Base-by-base conservation (phyloP, 2,888 invertebrate genomes). In the Noctuana brunneofusca region DNA sequence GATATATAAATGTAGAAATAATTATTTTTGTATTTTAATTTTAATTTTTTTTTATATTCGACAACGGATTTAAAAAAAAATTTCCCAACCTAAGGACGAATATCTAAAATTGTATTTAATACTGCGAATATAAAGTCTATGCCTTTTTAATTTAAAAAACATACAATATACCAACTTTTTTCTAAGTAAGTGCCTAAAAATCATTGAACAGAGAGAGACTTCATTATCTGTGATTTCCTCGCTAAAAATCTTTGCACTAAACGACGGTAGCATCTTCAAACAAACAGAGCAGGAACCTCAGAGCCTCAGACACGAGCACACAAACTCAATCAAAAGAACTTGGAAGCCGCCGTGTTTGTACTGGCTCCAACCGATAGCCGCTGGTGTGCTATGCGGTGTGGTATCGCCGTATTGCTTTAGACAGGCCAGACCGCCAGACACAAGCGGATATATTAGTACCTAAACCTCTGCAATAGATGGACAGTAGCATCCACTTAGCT, bases 321-420 rank as follows among this genome's bases (percentile, higher is more conserved):
- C 43, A 43, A 59, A 59, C 52, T 59, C 50, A 59, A 59, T 59
- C 43, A 59, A 30, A 58, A 50, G 50, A 52, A 59, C 20, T 59
- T 52, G 52, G 41, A 14, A 52, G 20, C 58, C 20, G 3, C 38
- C 58, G 27, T 59, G 52, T 59, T 52, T 59, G 22, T 14, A 22
- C 58, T 52, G 52, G 52, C 58, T 59, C 38, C 38, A 14, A 38
- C 49, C 50, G 58, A 58, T 20, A 20, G 22, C 20, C 20, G 22
- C 50, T 16, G 38, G 46, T 48, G 11, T 14, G 14, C 11, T 43
- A 54, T 50, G 58, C 49, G 58, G 58, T 35, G 11, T 18, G 12
- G 52, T 52, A 20, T 54, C n/a, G 38, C 54, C 5, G 48, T n/a
- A 48, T 48, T 22, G 48, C 48, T 48, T 24, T n/a, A 48, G 48